phyloP scores from a whole-genome alignment of 2,888 invertebrate species.

The Nebria salina region DNA sequence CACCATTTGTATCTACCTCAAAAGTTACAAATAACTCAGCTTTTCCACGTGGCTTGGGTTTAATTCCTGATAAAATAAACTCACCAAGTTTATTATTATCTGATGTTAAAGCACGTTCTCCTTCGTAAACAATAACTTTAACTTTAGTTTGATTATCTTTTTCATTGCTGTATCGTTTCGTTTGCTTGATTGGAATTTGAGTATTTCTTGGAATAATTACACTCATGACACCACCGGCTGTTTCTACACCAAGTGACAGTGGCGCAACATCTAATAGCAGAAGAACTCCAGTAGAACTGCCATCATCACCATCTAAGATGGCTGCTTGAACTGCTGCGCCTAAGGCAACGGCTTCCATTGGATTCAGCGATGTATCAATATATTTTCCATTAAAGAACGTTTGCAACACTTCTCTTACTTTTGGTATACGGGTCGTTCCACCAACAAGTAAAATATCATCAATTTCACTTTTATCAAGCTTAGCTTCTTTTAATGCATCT shows the following conservation, averaged over 20 bases:
- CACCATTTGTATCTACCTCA: constrained; percentile 50
- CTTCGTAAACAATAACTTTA: constrained; percentile 48
- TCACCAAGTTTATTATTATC: constrained; percentile 47
- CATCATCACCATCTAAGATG: constrained; percentile 48
- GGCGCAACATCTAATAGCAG: constrained; percentile 51
- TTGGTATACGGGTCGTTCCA: constrained; percentile 54
- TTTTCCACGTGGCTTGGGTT: constrained; percentile 38
- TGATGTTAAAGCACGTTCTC: constrained; percentile 41
- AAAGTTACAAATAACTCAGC: constrained; percentile 45
- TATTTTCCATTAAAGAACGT: constrained; percentile 50
- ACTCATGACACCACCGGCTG: constrained; percentile 49
- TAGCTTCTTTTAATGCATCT: constrained; percentile 49
- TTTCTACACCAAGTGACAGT: constrained; percentile 51
- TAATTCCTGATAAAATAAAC: constrained; percentile 46
- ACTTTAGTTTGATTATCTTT: constrained; percentile 44
- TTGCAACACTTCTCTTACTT: constrained; percentile 50
- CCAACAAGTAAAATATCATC: constrained; percentile 53
- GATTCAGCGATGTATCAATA: constrained; percentile 51
- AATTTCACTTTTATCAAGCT: constrained; percentile 49
- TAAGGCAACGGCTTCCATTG: constrained; percentile 53
- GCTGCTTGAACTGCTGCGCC: constrained; percentile 54
- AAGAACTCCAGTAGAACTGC: constrained; percentile 45
- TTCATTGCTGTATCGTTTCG: constrained; percentile 46
- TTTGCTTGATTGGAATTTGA: constrained; percentile 39
- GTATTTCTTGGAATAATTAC: constrained; percentile 51